Conservation (phyloP, 1,140 invertebrate genomes). For the Eumaeus atala region DNA sequence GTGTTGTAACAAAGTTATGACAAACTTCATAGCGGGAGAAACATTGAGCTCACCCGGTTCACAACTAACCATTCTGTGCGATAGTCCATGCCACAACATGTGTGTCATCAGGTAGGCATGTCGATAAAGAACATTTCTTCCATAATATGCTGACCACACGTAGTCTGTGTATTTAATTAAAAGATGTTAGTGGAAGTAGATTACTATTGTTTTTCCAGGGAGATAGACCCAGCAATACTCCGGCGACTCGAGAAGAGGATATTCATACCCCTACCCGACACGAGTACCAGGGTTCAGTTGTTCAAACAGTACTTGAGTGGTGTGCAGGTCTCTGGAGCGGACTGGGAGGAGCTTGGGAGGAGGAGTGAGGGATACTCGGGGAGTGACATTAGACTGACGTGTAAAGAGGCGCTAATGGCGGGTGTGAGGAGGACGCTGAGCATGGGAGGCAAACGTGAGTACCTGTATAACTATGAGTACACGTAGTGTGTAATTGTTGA, state of each 20-base stretch:
- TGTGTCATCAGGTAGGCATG: too few relatives aligned
- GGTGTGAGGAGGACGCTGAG: constrained; percentile 54
- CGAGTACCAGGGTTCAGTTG: constrained; percentile 78
- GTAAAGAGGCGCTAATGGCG: constrained; percentile 88
- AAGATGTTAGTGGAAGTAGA: too few relatives aligned
- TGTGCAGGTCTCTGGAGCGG: constrained; percentile 40
- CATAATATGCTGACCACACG: too few relatives aligned
- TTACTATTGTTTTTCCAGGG: constrained; percentile 73
- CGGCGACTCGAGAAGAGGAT: constrained; percentile 92
- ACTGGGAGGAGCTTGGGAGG: constrained; percentile 75
- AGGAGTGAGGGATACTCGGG: constrained; percentile 88
- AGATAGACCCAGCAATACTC: constrained; percentile 90
- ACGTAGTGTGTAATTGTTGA: too few relatives aligned
- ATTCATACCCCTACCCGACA: constrained; percentile 84
- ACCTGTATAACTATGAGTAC: not conserved
- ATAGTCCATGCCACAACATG: too few relatives aligned
- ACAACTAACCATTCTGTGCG: too few relatives aligned
- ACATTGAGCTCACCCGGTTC: too few relatives aligned
- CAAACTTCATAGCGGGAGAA: too few relatives aligned
- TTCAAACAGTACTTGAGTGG: constrained; percentile 77
- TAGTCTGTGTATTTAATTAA: too few relatives aligned
- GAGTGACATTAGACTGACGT: constrained; percentile 90
- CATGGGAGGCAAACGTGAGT: constrained; percentile 39
- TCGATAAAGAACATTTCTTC: too few relatives aligned
- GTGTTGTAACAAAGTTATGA: too few relatives aligned